Evolutionary conservation across 2,888 invertebrate genomes (phyloP).

Genomic region (Cheilosia scutellata): DNA sequence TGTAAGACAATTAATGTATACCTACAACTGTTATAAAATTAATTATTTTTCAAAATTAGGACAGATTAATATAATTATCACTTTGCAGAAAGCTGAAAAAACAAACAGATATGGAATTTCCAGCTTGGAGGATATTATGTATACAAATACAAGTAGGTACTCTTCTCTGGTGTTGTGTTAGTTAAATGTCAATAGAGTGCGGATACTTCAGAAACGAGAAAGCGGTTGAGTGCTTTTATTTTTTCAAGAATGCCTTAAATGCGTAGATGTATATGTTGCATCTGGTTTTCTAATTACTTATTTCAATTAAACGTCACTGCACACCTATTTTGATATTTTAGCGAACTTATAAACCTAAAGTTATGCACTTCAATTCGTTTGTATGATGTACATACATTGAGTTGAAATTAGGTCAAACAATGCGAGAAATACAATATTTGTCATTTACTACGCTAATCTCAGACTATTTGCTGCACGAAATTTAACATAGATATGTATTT

Average conservation of each 20-base stretch:
- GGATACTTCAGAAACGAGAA: slow-evolving; percentile 60
- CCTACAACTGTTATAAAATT: slow-evolving; percentile 12
- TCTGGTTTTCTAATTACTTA: slow-evolving; percentile 7
- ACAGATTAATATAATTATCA: slow-evolving; percentile 20
- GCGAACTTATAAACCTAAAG: no score
- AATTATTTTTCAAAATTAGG: slow-evolving; percentile 23
- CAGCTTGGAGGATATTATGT: not conserved
- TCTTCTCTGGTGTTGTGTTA: slow-evolving; percentile 20
- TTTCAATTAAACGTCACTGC: no score
- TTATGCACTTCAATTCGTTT: no score
- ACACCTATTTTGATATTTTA: not conserved
- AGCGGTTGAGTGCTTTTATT: slow-evolving; percentile 40
- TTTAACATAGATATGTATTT: no score
- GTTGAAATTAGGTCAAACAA: not conserved
- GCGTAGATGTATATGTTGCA: not conserved
- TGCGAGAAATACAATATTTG: slow-evolving; percentile 41
- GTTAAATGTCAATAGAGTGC: slow-evolving; percentile 68
- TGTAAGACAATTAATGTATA: not conserved
- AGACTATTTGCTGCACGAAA: no score
- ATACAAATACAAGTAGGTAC: slow-evolving; percentile 24
- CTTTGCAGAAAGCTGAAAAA: slow-evolving; percentile 28
- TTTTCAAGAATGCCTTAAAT: slow-evolving; percentile 13
- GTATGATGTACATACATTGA: no score
- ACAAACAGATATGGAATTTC: slow-evolving; percentile 19
- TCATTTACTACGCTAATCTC: slow-evolving; percentile 11